Evolutionary conservation across 2,888 invertebrate species (phyloP), one percentile per base, ranked within the genome.

Genomic region (Ophonus ardosiacus): DNA sequence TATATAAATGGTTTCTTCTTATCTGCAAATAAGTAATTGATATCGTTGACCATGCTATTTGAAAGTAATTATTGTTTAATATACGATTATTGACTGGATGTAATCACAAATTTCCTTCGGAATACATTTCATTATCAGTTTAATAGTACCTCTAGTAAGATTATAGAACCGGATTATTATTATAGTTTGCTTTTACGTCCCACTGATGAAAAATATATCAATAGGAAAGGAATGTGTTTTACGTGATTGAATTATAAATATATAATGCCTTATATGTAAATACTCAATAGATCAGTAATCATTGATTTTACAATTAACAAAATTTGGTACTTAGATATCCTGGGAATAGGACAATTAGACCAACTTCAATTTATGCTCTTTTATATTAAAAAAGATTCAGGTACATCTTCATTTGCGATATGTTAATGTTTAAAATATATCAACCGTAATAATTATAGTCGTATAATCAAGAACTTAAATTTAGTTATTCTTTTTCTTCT

Each of bases 11-110:
- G 63, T 8, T 63, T 63, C n/a, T 63, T 68, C n/a, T 68, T 68
- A 68, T 68, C 68, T 68, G 6, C n/a, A 43, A 74, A 74, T 74
- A 43, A 74, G 18, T 74, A 68, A 68, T 68, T 68, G 40, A 68
- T 18, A 43, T 51, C 43, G 51, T 43, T 43, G 43, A 74, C 17
- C 15, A 15, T n/a, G 18, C 8, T 74, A 43, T 74, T 63, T 74
- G 15, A 74, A 74, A 43, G 43, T 43, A 74, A 74, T 74, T 74
- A 43, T 43, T 43, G 40, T 43, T 74, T 43, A 43, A 74, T 43
- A 43, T 43, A 74, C 18, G 71, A 18, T 74, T 74, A 68, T 68
- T 68, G 68, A 31, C 31, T 68, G 3, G 38, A 38, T 68, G n/a
- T 74, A 74, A 74, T 74, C 43, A 43, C 40, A 18, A 74, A 74